Percentiles rank a stretch among this genome's conserved stretches.
These are phyloP conservation scores for Macrosoma leucophasiata DNA, from an alignment of 2,888 invertebrate genomes.

Conservation along the genomic window DNA sequence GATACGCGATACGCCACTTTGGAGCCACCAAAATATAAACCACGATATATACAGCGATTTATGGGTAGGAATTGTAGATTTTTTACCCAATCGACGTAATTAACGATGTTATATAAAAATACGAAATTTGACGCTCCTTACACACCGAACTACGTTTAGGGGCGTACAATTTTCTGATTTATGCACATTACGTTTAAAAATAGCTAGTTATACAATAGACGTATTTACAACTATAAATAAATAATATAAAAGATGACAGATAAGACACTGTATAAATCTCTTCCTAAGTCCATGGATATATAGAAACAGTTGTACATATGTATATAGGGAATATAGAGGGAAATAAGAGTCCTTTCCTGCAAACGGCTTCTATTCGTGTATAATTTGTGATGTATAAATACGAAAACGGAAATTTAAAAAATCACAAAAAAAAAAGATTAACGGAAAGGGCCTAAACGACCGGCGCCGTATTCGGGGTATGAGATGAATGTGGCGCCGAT, in stretches of 20 bases:
- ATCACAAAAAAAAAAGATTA: slow-evolving; percentile 46
- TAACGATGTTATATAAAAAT: not conserved
- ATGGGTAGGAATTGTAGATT: no score
- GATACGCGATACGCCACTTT: no score
- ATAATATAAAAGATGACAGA: slow-evolving; percentile 5
- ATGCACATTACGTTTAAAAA: slow-evolving; percentile 1
- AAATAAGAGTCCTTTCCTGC: slow-evolving; percentile 38
- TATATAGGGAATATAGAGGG: slow-evolving; percentile 48
- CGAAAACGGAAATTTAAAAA: slow-evolving; percentile 26
- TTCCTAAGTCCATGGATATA: slow-evolving; percentile 41
- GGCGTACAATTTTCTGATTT: slow-evolving; percentile 1
- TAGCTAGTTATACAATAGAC: slow-evolving; percentile 3
- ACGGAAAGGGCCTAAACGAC: slow-evolving; percentile 50
- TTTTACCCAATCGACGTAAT: not conserved
- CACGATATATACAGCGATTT: no score
- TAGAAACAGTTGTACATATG: slow-evolving; percentile 58
- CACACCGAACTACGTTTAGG: slow-evolving; percentile 6
- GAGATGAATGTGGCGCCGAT: slow-evolving; percentile 40
- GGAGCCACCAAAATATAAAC: no score
- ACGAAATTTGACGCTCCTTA: not conserved
- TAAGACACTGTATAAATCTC: slow-evolving; percentile 32
- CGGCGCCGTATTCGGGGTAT: slow-evolving; percentile 39
- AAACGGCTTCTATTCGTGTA: slow-evolving; percentile 49
- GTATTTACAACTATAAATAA: slow-evolving; percentile 2
- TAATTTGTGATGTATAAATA: slow-evolving; percentile 57